Evolutionary conservation across 2,797 vertebrate species (phyloP).

Genomic region (Acrocephalus scirpaceus): DNA sequence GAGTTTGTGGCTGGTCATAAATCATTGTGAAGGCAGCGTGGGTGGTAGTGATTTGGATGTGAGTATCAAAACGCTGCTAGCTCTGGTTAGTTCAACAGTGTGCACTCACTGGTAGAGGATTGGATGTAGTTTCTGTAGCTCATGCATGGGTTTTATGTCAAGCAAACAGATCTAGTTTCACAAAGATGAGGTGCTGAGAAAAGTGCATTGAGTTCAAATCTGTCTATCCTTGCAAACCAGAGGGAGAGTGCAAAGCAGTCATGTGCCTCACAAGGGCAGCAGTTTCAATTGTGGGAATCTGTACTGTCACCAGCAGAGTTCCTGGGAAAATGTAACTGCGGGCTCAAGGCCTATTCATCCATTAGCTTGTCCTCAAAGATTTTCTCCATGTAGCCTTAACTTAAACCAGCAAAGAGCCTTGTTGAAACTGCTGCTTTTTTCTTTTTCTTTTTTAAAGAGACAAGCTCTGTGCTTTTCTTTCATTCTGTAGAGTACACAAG

Average conservation of each 20-base stretch:
- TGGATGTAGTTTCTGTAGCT: background rate
- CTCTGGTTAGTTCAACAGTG: background rate
- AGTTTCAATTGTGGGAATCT: background rate
- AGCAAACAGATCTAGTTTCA: background rate
- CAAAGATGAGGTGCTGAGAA: background rate
- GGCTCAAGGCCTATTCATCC: background rate
- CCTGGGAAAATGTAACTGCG: background rate
- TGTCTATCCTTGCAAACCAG: background rate
- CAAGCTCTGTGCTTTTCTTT: background rate
- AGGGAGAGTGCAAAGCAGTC: background rate
- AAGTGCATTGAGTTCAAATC: background rate
- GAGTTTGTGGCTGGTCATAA: background rate
- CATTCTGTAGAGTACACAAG: background rate
- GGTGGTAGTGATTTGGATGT: background rate
- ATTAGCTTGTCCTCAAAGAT: background rate
- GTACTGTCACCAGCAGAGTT: background rate
- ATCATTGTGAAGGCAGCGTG: background rate
- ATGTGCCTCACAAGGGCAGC: background rate
- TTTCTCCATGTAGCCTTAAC: background rate
- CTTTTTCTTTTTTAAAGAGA: background rate
- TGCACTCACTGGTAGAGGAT: background rate
- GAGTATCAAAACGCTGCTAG: background rate
- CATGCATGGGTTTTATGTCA: background rate
- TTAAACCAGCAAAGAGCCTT: background rate
- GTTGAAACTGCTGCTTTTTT: background rate